Conservation (phyloP, 37 sponge, comb jelly and placozoan genomes). For the Petrosia ficiformis region DNA sequence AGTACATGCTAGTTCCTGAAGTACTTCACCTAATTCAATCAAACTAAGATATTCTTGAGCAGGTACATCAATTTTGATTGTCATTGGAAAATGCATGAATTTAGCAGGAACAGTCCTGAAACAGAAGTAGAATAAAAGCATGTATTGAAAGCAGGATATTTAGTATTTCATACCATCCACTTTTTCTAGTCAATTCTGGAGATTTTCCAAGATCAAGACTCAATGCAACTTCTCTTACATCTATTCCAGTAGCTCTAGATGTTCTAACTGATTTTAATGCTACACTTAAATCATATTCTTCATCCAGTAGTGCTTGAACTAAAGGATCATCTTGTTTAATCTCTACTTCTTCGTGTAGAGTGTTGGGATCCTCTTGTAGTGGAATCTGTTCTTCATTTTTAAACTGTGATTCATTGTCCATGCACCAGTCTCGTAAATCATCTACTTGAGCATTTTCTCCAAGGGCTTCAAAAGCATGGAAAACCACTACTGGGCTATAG, state of each 20-base stretch:
- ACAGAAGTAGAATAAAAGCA: no score
- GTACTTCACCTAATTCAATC: not conserved
- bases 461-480: conserved; percentile 21
- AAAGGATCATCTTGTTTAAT: conserved; percentile 11
- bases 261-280: conserved; percentile 26
- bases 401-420: conserved; percentile 7
- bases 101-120: not conserved
- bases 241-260: not conserved
- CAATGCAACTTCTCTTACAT: conserved; percentile 2
- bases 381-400: conserved; percentile 9
- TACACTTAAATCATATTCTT: conserved; percentile 12
- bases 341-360: not conserved
- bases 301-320: conserved; percentile 19
- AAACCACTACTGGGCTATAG: not conserved
- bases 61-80: not conserved
- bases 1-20: not conserved
- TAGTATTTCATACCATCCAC: not conserved
- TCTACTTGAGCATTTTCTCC: not conserved
- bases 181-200: not conserved
- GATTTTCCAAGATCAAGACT: not conserved
- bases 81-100: not conserved
- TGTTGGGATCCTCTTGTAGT: not conserved
- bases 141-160: no score
- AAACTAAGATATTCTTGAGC: not conserved
- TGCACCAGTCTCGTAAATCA: conserved; percentile 33